Conservation (phyloP, 2,888 invertebrate genomes). For the Acleris sparsana region DNA sequence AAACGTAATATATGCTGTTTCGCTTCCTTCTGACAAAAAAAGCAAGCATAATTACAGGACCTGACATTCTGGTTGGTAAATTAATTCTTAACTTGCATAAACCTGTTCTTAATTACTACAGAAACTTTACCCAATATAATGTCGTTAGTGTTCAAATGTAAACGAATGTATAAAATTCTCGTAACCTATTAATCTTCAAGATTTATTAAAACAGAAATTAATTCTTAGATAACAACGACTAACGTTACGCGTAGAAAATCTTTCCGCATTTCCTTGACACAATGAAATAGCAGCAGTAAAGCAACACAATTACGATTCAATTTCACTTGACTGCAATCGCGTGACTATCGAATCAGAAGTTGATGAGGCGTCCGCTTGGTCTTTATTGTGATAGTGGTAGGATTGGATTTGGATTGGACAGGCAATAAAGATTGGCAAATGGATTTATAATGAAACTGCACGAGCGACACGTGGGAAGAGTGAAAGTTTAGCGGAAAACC, state of each 20-base stretch:
- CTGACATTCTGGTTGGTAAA: too few species aligned
- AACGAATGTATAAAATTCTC: background rate
- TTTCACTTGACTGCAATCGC: constrained; percentile 2
- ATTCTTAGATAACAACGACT: constrained; percentile 22
- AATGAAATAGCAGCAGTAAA: background rate
- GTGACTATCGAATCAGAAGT: background rate
- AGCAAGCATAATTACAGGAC: too few species aligned
- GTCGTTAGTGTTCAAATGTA: too few species aligned
- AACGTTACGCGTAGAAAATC: constrained; percentile 18
- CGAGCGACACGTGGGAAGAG: constrained; percentile 50
- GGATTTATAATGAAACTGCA: constrained; percentile 37
- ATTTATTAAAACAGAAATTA: constrained; percentile 21
- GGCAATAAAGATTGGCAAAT: constrained; percentile 26
- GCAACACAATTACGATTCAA: constrained; percentile 11
- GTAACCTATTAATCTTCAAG: constrained; percentile 15
- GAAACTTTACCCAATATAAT: too few species aligned
- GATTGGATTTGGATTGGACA: constrained; percentile 6
- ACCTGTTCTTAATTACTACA: too few species aligned
- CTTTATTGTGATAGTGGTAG: background rate
- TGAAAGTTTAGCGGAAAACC: constrained; percentile 62
- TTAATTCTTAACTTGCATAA: too few species aligned
- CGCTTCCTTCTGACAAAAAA: too few species aligned
- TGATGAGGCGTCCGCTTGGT: background rate
- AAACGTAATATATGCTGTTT: too few species aligned
- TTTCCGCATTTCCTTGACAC: constrained; percentile 20